These are phyloP conservation scores for Acutogordius australiensis DNA, from an alignment of 2,888 invertebrate species.

Conservation along the genomic window DNA sequence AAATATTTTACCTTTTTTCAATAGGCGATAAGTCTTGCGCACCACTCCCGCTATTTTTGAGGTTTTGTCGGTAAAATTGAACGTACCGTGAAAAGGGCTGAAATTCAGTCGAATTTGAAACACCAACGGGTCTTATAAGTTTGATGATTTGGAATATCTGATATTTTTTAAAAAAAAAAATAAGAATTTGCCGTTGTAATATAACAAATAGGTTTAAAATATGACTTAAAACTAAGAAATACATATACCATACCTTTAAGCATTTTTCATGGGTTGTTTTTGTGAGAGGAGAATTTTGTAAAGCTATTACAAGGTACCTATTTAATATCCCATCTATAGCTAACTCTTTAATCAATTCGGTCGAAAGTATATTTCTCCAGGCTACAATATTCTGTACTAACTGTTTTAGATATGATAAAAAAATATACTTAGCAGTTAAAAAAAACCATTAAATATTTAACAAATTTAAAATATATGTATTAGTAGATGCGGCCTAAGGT, in stretches of 20 bases:
- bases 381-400: neutral
- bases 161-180: no score
- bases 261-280: neutral
- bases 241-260: neutral
- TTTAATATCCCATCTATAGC: slow-evolving; percentile 7
- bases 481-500: neutral
- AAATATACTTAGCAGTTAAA: neutral
- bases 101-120: no score
- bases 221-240: no score
- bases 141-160: no score
- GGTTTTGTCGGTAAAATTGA: no score
- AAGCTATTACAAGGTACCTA: slow-evolving; percentile 2
- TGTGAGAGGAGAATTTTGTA: slow-evolving; percentile 5
- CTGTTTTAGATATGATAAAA: neutral
- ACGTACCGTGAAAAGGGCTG: no score
- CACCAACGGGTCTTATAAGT: no score
- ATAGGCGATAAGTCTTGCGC: no score
- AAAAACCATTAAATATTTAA: neutral
- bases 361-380: neutral
- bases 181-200: no score
- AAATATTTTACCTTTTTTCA: no score
- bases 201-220: no score
- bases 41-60: no score
- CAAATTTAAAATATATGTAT: neutral
- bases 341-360: neutral